Conservation (phyloP, 2,113 vertebrate species). For the Promerops cafer region DNA sequence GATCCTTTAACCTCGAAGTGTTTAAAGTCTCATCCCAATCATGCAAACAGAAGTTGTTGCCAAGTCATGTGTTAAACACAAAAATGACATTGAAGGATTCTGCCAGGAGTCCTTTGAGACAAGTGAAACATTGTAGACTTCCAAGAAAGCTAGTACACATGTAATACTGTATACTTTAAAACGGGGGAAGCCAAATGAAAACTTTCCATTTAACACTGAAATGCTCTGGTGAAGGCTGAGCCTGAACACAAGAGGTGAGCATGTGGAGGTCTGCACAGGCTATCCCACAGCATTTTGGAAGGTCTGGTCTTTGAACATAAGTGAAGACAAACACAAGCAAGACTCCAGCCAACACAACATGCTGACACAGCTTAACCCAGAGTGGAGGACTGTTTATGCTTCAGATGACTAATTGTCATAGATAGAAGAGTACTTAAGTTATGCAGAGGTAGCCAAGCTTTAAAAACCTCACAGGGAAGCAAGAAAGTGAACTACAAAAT, state of each 20-base stretch:
- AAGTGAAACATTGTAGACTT: slow-evolving; percentile 34
- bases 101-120: slow-evolving; percentile 29
- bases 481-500: not conserved
- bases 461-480: slow-evolving; percentile 29
- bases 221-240: not conserved
- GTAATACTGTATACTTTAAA: slow-evolving; percentile 41
- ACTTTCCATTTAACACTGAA: slow-evolving; percentile 34
- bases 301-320: not conserved
- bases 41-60: slow-evolving; percentile 6
- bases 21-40: slow-evolving; percentile 27
- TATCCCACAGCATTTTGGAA: not conserved
- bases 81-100: slow-evolving; percentile 31
- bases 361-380: slow-evolving; percentile 13
- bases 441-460: slow-evolving; percentile 16
- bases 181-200: slow-evolving; percentile 43
- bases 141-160: slow-evolving; percentile 44
- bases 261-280: not conserved
- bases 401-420: not conserved
- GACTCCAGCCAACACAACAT: not conserved
- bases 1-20: slow-evolving; percentile 25
- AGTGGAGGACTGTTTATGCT: not conserved
- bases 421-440: not conserved
- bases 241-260: not conserved
- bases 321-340: not conserved
- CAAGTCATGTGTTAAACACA: slow-evolving; percentile 20